phyloP scores from a whole-genome alignment of 2,888 invertebrate species.

The Cecidostiba fungosa region DNA sequence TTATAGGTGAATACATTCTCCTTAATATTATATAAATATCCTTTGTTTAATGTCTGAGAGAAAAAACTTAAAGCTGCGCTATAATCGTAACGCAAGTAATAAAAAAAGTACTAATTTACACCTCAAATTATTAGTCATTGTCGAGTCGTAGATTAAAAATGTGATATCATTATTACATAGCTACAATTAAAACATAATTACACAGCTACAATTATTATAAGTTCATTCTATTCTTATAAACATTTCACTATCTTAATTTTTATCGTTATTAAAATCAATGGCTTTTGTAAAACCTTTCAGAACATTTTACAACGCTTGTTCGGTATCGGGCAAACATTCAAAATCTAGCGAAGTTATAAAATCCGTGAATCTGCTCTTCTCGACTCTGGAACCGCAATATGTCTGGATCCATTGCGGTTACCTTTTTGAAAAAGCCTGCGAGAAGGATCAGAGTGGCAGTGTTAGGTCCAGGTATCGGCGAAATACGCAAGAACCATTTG shows the following conservation, averaged over 20 bases:
- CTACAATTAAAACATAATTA: too few relatives aligned
- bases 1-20: slow-evolving; percentile 81
- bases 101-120: slow-evolving; percentile 17
- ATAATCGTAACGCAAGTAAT: neutral
- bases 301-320: slow-evolving; percentile 78
- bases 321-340: slow-evolving; percentile 72
- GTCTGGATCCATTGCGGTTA: slow-evolving; percentile 91
- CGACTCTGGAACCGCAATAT: slow-evolving; percentile 91
- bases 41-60: neutral
- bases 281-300: slow-evolving; percentile 64
- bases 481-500: slow-evolving; percentile 72
- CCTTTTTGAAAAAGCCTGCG: slow-evolving; percentile 84
- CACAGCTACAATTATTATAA: too few relatives aligned
- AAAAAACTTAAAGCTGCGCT: neutral
- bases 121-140: neutral
- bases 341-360: slow-evolving; percentile 87
- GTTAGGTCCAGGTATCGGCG: slow-evolving; percentile 1
- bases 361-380: slow-evolving; percentile 91
- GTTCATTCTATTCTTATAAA: neutral
- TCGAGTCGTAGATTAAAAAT: slow-evolving; percentile 13
- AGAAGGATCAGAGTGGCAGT: slow-evolving; percentile 68
- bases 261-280: neutral
- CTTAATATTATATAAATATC: neutral
- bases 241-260: neutral
- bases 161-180: neutral